A percentile compares a stretch with the other conserved stretches of the same genome.
Conservation (phyloP, 2,113 vertebrate species). For the Thymallus thymallus region DNA sequence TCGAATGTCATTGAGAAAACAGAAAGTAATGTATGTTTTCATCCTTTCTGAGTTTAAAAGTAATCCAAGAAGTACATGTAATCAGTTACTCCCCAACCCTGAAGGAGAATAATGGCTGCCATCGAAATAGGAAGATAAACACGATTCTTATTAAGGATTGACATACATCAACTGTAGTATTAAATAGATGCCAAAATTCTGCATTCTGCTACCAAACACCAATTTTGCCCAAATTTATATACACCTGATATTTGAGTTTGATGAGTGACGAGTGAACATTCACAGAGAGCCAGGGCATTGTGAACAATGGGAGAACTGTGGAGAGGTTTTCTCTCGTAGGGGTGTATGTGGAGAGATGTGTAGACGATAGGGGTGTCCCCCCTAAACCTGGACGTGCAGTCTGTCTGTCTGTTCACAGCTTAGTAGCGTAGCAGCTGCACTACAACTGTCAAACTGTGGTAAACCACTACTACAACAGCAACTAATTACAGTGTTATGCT, state of each 20-base stretch:
- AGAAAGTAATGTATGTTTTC: no score
- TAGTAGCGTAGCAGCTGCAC: constrained; percentile 4
- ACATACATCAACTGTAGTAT: not conserved
- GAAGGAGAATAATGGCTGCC: not conserved
- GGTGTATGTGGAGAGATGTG: not conserved
- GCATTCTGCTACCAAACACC: not conserved
- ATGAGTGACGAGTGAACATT: constrained; percentile 32
- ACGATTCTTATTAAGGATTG: not conserved
- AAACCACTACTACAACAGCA: not conserved
- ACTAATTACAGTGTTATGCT: not conserved
- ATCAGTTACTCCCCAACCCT: no score
- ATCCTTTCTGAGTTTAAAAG: no score
- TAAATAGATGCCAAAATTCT: not conserved
- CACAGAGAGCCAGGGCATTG: constrained; percentile 10
- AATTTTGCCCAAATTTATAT: not conserved
- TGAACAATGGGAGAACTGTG: constrained; percentile 45
- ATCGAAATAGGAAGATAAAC: not conserved
- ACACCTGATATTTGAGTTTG: constrained; percentile 37
- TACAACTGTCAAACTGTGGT: constrained; percentile 3
- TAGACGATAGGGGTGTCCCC: not conserved
- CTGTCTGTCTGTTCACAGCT: constrained; percentile 16
- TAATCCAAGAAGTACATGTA: no score
- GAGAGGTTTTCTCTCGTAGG: not conserved
- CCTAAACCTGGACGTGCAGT: not conserved
- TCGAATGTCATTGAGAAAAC: no score